Evolutionary conservation across 2,888 invertebrate species (phyloP).

Genomic region (Rapana venosa): DNA sequence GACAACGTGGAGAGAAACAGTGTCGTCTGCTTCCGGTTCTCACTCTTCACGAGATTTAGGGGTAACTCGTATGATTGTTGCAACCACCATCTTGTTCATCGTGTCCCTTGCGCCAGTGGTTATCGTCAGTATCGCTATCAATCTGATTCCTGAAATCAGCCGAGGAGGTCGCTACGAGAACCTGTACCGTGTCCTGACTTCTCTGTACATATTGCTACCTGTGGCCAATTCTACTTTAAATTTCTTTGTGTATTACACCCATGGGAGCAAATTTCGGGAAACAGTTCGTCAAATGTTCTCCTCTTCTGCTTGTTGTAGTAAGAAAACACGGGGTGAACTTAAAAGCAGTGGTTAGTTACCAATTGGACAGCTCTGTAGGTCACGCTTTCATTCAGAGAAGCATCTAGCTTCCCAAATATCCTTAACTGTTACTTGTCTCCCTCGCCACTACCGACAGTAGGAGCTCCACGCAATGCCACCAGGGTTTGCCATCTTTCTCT

Average conservation of each 20-base stretch:
- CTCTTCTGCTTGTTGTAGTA: no score
- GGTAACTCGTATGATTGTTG: not conserved
- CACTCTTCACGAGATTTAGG: not conserved
- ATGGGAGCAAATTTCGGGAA: not conserved
- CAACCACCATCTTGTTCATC: not conserved
- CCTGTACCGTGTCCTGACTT: not conserved
- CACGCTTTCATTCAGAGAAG: no score
- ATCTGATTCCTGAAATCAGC: not conserved
- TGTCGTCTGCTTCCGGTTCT: not conserved
- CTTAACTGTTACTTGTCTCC: no score
- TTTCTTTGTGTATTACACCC: not conserved
- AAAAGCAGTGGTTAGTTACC: no score
- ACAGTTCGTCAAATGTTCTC: no score
- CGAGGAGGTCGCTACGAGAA: not conserved
- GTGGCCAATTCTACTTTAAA: not conserved
- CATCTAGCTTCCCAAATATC: no score
- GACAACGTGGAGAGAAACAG: not conserved
- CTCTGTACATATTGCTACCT: not conserved
- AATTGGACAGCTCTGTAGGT: no score
- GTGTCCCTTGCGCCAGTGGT: not conserved
- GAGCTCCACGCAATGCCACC: no score
- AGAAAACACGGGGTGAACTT: no score
- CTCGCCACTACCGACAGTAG: no score
- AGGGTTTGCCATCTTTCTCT: no score
- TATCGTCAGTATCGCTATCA: not conserved